Base-by-base conservation (phyloP, 1,140 invertebrate genomes). In the Intoshia linei region DNA sequence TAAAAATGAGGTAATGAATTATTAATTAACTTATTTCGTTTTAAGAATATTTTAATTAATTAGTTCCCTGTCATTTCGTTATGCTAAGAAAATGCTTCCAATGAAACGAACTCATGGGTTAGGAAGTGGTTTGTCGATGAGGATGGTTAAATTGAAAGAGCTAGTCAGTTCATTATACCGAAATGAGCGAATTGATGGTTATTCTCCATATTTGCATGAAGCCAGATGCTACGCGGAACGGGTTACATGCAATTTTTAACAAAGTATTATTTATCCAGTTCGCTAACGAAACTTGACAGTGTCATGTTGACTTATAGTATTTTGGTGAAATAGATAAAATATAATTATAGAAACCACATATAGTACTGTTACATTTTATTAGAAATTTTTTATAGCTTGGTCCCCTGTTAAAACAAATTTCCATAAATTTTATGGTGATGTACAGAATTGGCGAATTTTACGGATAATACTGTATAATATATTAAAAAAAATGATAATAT, bases 201-300 rank as follows among this genome's bases (percentile, higher is more conserved):
- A 69, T 50, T 71, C 66, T 46, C 60, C 63, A 17, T 57, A 68
- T 44, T 73, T 65, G 0, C 70, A 78, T 50, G 78, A 84, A 63
- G 66, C 72, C 15, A 65, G 77, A 50, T 73, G 73, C 46, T 87
- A 84, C 61, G 69, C 68, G 1, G 78, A 84, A 62, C 60, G 71
- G 40, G 57, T 59, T 22, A 22, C 14, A 1, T 6, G 19, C 10
- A 35, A 21, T 35, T 19, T 15, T 11, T 35, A 20, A 34, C 20
- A n/a, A 3, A 4, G 21, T 11, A 23, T 22, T 18, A 21, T 15
- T 35, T 35, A 22, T n/a, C 19, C 10, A 23, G 14, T 18, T 19
- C 21, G 19, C 21, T 15, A 19, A 14, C 18, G 3, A 18, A 22
- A 15, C 14, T 22, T 18, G 18, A 10, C 21, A 6, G 14, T 7